Evolutionary conservation across 1,140 invertebrate species (phyloP), one percentile per base, ranked within the genome.

Genomic region (Limonius californicus): DNA sequence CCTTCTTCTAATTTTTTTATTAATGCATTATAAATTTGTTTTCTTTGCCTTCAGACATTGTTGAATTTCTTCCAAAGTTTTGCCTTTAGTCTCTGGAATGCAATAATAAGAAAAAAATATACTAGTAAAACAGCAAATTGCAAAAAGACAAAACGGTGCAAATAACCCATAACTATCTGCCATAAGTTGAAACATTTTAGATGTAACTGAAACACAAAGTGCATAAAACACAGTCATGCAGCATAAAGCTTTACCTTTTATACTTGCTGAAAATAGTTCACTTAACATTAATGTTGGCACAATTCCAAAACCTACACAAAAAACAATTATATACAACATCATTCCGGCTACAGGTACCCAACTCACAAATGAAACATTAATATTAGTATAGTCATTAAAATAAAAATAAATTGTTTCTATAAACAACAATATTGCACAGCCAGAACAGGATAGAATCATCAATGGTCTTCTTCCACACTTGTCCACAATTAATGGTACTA

Each of bases 91-190:
- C 61, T 67, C 65, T 1, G 64, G 61, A 12, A 66, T 20, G 27
- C 42, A 39, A 39, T 39, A 54, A 65, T 87, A 86, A 8, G 91
- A 85, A 73, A 95, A 89, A 21, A 92, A 71, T 30, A 92, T 71
- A 15, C 89, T 90, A 8, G 87, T 32, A 4, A 87, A 68, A 64
- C 89, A 89, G 59, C 91, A 83, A 47, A 54, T 21, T 19, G 50
- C 20, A 56, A 42, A 42, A n/a, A 57, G 14, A 4, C 4, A 1
- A 39, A 94, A 91, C 0, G 87, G 84, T 0, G 86, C 87, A 60
- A 85, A 80, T 32, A 83, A 77, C 0, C 90, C 87, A 45, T 94
- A 80, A 0, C 77, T 43, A 2, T 72, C 70, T 59, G 75, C 68
- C 1, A 81, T 64, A 1, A 79, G 72, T 39, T 64, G 61, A 39